Percentiles rank a stretch among this genome's conserved stretches.
phyloP scores from a whole-genome alignment of 2,113 vertebrate species.

The Irena cyanogastra region DNA sequence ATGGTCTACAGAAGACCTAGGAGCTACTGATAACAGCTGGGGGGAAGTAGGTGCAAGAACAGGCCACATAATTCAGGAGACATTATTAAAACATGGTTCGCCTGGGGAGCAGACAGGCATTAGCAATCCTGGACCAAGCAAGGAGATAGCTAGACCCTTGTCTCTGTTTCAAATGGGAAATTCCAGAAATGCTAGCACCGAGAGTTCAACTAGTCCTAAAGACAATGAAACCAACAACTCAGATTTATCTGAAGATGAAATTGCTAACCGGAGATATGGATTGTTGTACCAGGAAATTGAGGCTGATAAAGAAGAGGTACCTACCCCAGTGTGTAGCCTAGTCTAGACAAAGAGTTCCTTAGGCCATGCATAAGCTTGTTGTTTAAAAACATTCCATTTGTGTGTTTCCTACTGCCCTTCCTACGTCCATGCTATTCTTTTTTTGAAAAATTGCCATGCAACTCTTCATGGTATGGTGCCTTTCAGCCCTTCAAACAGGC shows the following conservation, averaged over 20 bases:
- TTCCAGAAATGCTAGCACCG: slow-evolving; percentile 68
- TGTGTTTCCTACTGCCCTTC: slow-evolving; percentile 35
- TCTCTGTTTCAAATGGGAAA: slow-evolving; percentile 56
- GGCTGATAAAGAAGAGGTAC: slow-evolving; percentile 93
- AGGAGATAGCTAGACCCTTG: slow-evolving; percentile 53
- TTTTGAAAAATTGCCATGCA: slow-evolving; percentile 9
- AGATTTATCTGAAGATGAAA: slow-evolving; percentile 96
- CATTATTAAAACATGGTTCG: slow-evolving; percentile 11
- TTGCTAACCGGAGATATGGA: slow-evolving; percentile 93
- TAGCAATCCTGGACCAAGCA: slow-evolving; percentile 12
- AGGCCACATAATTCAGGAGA: slow-evolving; percentile 41
- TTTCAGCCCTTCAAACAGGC: slow-evolving; percentile 45
- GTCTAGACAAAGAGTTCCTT: slow-evolving; percentile 76
- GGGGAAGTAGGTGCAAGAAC: slow-evolving; percentile 27
- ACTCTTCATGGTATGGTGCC: slow-evolving; percentile 37
- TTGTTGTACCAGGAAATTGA: slow-evolving; percentile 92
- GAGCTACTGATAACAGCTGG: slow-evolving; percentile 38
- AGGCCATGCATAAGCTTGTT: slow-evolving; percentile 70
- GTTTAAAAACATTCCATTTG: slow-evolving; percentile 45
- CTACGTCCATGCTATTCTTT: slow-evolving; percentile 4
- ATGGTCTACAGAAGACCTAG: slow-evolving; percentile 63
- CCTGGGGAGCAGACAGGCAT: not conserved
- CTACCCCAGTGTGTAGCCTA: slow-evolving; percentile 76
- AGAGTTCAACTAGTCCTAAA: slow-evolving; percentile 75
- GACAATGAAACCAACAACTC: slow-evolving; percentile 87